Evolutionary conservation across 2,113 vertebrate species (phyloP), one percentile per base, ranked within the genome.

Genomic region (Pelmatolapia mariae): DNA sequence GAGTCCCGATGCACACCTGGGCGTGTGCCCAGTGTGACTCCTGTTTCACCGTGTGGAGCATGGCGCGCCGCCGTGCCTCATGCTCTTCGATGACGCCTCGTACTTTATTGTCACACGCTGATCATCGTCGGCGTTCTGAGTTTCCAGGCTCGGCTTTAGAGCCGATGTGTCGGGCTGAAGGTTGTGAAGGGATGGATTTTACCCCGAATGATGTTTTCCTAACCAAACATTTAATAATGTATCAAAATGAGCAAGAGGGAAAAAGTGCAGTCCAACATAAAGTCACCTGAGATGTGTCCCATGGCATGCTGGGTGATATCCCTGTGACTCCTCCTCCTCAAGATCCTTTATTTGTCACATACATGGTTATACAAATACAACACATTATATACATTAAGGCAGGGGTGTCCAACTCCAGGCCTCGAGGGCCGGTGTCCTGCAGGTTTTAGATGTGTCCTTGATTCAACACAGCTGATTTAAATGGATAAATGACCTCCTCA

Each of bases 161-260:
- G 12, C 22, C 2, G 1, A 12, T 1, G 2, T 56, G 53, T 56
- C 6, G 0, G 53, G 53, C 53, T 24, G 53, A 24, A 24, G 53
- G 54, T 61, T 33, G 57, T 19, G 29, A 31, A 61, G 13, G 57
- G 57, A 31, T 4, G 57, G 5, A 61, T 33, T 31, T 33, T 61
- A 33, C 26, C 0, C 1, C 5, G 0, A 4, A 61, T 16, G 0
- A 31, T 31, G 13, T 31, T 29, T 59, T 61, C 15, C 26, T 31
- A 61, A 33, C 54, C 29, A 63, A 63, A 33, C 15, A 33, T 6
- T 7, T 33, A 33, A 6, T 63, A 45, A 45, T 15, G 43, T 45
- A 1, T 63, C 15, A 63, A 10, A 59, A 16, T 29, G 56, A 59
- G 56, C 59, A 10, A 63, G 29, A 31, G 24, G 26, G 56, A 0